Conservation (phyloP, 2,888 invertebrate species). For the Drosophila mettleri region DNA sequence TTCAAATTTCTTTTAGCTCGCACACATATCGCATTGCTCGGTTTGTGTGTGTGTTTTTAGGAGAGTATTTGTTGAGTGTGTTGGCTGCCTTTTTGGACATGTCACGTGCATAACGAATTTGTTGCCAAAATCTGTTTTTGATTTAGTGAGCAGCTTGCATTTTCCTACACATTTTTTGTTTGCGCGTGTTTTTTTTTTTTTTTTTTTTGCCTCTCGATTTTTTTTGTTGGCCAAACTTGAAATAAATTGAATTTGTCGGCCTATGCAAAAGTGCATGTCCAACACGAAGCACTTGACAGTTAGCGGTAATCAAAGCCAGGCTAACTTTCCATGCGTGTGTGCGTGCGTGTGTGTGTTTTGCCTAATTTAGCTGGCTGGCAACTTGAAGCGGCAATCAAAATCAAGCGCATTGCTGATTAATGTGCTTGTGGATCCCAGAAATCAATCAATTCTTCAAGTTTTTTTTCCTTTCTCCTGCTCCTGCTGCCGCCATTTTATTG, state of each 20-base stretch:
- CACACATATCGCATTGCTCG: conserved; percentile 20
- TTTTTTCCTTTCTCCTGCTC: conserved; percentile 8
- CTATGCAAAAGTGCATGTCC: conserved; percentile 64
- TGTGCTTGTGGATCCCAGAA: conserved; percentile 66
- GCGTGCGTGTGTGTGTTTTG: conserved; percentile 11
- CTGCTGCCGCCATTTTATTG: conserved; percentile 49
- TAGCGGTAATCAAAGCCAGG: conserved; percentile 68
- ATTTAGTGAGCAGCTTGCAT: conserved; percentile 77
- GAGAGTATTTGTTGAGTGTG: conserved; percentile 29
- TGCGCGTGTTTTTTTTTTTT: background rate
- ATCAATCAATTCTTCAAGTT: conserved; percentile 75
- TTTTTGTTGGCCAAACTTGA: conserved; percentile 53
- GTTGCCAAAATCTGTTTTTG: conserved; percentile 80
- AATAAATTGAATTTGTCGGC: conserved; percentile 74
- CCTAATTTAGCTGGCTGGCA: conserved; percentile 50
- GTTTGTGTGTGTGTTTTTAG: conserved; percentile 24
- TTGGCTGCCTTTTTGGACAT: conserved; percentile 62
- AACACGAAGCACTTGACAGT: conserved; percentile 63
- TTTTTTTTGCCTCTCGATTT: background rate
- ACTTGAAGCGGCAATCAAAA: conserved; percentile 64
- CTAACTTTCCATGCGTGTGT: conserved; percentile 35
- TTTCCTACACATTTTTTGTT: conserved; percentile 37
- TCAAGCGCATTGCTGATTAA: conserved; percentile 71
- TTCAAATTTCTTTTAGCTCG: conserved; percentile 74
- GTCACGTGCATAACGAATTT: conserved; percentile 81